Evolutionary conservation across 2,888 invertebrate species (phyloP).

Genomic region (Nudaria mundana): DNA sequence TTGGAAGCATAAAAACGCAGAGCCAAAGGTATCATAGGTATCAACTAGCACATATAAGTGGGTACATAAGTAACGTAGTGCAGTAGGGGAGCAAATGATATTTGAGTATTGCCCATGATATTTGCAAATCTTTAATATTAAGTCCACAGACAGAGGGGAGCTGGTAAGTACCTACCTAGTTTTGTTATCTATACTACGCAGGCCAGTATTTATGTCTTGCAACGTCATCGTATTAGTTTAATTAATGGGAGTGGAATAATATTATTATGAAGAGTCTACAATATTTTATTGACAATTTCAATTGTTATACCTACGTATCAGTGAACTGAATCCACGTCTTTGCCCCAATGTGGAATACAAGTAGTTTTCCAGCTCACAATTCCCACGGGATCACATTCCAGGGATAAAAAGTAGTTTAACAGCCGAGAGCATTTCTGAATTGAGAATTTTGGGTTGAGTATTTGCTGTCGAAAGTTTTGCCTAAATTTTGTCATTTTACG

Average conservation of each 20-base stretch:
- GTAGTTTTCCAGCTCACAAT: too few species aligned
- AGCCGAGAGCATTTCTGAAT: too few species aligned
- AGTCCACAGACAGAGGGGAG: slow-evolving; percentile 54
- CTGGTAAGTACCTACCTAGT: slow-evolving; percentile 30
- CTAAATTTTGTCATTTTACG: too few species aligned
- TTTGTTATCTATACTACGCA: slow-evolving; percentile 60
- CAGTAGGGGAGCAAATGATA: slow-evolving; percentile 43
- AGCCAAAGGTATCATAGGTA: slow-evolving; percentile 38
- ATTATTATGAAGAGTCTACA: slow-evolving; percentile 4
- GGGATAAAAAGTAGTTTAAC: too few species aligned
- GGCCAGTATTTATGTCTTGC: slow-evolving; percentile 30
- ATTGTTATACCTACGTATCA: too few species aligned
- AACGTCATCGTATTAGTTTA: slow-evolving; percentile 24
- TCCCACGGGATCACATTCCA: too few species aligned
- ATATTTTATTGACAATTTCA: slow-evolving; percentile 2
- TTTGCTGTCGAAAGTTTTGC: too few species aligned
- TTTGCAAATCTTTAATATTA: slow-evolving; percentile 70
- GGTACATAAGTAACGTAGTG: slow-evolving; percentile 39
- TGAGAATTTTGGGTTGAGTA: too few species aligned
- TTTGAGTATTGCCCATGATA: slow-evolving; percentile 42
- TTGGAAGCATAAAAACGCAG: slow-evolving; percentile 29
- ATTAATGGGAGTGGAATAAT: slow-evolving; percentile 12
- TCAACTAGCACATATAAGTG: slow-evolving; percentile 28
- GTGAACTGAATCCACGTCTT: too few species aligned
- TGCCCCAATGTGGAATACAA: too few species aligned